Evolutionary conservation across 2,113 vertebrate genomes (phyloP).

Genomic region (Cichladusa arquata): DNA sequence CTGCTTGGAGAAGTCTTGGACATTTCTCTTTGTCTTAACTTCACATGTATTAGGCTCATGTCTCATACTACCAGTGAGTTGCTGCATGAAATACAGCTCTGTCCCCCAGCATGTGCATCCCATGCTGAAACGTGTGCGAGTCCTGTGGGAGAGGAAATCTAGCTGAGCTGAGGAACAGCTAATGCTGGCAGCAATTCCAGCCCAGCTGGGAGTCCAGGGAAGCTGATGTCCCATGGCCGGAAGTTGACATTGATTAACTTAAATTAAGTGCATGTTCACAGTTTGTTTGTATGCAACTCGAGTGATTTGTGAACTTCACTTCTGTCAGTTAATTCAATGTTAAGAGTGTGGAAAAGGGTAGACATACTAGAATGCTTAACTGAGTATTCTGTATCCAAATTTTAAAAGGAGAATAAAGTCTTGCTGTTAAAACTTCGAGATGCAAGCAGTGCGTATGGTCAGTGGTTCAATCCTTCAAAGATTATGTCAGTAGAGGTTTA

Average conservation of each 20-base stretch:
- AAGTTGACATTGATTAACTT: constrained; percentile 9
- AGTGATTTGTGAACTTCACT: background rate
- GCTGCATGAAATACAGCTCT: constrained; percentile 37
- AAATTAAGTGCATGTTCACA: background rate
- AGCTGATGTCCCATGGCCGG: background rate
- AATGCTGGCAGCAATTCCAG: constrained; percentile 16
- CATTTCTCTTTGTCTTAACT: constrained; percentile 43
- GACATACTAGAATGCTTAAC: background rate
- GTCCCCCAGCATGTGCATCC: constrained; percentile 36
- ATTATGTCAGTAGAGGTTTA: background rate
- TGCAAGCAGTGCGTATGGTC: background rate
- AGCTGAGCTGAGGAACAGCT: constrained; percentile 5
- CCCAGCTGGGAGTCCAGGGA: background rate
- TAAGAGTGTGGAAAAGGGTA: background rate
- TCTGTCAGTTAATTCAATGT: background rate
- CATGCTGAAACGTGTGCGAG: background rate
- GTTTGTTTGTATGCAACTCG: background rate
- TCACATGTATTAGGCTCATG: constrained; percentile 26
- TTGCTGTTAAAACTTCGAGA: background rate
- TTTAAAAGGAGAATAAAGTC: background rate
- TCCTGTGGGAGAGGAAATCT: constrained; percentile 28
- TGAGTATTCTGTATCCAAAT: background rate
- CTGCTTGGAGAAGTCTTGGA: constrained; percentile 46
- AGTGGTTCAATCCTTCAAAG: background rate
- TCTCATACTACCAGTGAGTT: constrained; percentile 43